A percentile compares a stretch with the other conserved stretches of the same genome.
Evolutionary conservation across 2,113 vertebrate genomes (phyloP).

Genomic region (Hemiprocne comata): DNA sequence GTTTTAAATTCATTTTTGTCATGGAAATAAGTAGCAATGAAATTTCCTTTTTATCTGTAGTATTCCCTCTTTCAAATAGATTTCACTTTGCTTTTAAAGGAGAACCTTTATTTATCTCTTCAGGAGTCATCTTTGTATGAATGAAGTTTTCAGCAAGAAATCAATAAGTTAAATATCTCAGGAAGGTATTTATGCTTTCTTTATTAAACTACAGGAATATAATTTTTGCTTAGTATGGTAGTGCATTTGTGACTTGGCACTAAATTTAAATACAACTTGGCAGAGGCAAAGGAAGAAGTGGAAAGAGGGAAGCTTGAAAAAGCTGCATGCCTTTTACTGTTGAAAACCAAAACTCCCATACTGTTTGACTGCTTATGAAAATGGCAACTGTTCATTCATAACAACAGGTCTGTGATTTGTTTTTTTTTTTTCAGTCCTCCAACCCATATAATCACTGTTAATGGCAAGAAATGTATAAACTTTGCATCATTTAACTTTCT

Average conservation of each 20-base stretch:
- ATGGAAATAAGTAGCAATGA: background rate
- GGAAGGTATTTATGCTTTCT: background rate
- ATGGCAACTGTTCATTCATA: background rate
- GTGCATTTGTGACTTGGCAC: background rate
- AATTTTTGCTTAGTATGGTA: background rate
- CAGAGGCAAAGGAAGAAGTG: background rate
- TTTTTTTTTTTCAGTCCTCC: slow-evolving; percentile 84
- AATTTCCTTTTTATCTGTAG: background rate
- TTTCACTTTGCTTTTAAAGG: background rate
- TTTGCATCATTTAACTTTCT: slow-evolving; percentile 97
- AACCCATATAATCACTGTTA: slow-evolving; percentile 89
- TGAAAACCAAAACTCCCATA: background rate
- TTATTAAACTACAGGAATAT: background rate
- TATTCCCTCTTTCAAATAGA: background rate
- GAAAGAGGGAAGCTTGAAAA: background rate
- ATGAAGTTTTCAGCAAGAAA: background rate
- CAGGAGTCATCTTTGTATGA: background rate
- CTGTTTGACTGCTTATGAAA: background rate
- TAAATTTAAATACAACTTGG: background rate
- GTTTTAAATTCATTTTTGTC: background rate
- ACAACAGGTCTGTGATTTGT: background rate
- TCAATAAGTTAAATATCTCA: background rate
- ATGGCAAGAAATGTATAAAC: slow-evolving; percentile 92
- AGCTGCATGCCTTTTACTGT: background rate
- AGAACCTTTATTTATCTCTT: background rate